Evolutionary conservation across 37 sponge, comb jelly and placozoan genomes (phyloP).

Genomic region (Theonella swinhoei): DNA sequence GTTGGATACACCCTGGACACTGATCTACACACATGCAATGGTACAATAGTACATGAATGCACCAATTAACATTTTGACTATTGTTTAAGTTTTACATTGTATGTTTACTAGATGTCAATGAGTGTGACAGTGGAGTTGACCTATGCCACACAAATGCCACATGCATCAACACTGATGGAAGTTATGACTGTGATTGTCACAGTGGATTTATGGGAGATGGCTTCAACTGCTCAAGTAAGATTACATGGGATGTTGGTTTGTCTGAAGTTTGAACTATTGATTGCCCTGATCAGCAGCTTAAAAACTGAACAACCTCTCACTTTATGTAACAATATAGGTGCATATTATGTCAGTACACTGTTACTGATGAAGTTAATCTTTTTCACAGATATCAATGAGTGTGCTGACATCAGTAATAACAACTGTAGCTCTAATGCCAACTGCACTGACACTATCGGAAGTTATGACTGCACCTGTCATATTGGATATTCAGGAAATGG

Average conservation of each 20-base stretch:
- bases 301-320: too few relatives aligned
- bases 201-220: conserved; percentile 45
- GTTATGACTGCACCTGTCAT: conserved; percentile 10
- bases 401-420: conserved; percentile 14
- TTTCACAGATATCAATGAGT: conserved; percentile 40
- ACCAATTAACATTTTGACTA: too few relatives aligned
- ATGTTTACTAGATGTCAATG: background rate
- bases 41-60: too few relatives aligned
- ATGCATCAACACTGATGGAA: conserved; percentile 36
- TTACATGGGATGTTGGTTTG: too few relatives aligned
- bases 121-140: too few relatives aligned
- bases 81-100: too few relatives aligned
- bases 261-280: too few relatives aligned
- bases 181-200: conserved; percentile 31
- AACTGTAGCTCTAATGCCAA: conserved; percentile 19
- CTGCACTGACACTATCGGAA: conserved; percentile 27
- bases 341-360: too few relatives aligned
- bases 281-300: too few relatives aligned
- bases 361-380: too few relatives aligned
- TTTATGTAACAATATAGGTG: too few relatives aligned
- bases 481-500: conserved; percentile 13
- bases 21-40: background rate
- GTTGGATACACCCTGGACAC: background rate
- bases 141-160: too few relatives aligned
- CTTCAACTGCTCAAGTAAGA: background rate